phyloP scores from a whole-genome alignment of 2,888 invertebrate genomes.

The Cataglyphis rosenhaueri region DNA sequence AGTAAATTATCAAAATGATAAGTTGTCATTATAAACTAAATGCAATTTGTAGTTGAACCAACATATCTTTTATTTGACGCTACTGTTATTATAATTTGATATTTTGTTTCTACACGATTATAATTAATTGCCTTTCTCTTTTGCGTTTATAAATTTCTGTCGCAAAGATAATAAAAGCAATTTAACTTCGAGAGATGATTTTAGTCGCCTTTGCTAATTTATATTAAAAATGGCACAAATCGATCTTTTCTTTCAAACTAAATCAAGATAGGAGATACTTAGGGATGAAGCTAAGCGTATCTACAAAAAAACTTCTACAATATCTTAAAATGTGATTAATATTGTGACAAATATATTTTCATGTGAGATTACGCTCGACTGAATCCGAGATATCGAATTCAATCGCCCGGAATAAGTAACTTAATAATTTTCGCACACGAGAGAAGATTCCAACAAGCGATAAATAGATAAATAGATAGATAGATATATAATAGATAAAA shows the following conservation, averaged over 20 bases:
- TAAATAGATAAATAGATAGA: neutral
- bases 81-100: slow-evolving; percentile 27
- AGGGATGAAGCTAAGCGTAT: neutral
- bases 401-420: slow-evolving; percentile 3
- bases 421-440: slow-evolving; percentile 7
- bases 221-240: slow-evolving; percentile 34
- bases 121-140: slow-evolving; percentile 21
- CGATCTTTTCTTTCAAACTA: slow-evolving; percentile 7
- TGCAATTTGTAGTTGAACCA: slow-evolving; percentile 5
- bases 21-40: neutral
- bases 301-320: neutral
- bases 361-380: neutral
- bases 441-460: neutral
- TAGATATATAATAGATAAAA: no score
- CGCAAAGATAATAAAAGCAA: slow-evolving; percentile 18
- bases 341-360: neutral
- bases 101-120: slow-evolving; percentile 11
- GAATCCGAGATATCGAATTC: neutral
- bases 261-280: neutral
- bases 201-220: neutral
- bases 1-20: slow-evolving; percentile 4
- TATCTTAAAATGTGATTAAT: neutral
- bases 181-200: slow-evolving; percentile 34
- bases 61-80: slow-evolving; percentile 17
- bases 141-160: slow-evolving; percentile 27